Conservation (phyloP, 2,113 vertebrate species). For the Canis aureus region DNA sequence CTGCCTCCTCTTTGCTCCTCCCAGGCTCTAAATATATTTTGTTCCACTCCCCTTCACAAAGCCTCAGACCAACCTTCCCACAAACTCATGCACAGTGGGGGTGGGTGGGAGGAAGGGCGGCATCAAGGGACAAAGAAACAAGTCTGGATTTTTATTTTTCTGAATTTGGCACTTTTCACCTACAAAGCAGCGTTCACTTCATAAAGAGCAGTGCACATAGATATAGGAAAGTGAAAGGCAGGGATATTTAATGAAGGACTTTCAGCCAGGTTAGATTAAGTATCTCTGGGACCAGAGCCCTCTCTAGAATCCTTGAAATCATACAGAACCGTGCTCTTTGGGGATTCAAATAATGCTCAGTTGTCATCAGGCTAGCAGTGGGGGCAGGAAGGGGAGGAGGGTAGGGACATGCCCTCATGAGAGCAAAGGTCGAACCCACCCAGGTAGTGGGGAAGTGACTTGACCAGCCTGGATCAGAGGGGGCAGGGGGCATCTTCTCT, state of each 20-base stretch:
- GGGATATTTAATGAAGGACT: background rate
- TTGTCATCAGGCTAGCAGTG: background rate
- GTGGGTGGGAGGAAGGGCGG: background rate
- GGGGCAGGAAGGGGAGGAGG: background rate
- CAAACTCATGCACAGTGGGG: background rate
- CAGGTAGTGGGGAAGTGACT: background rate
- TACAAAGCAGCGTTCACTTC: background rate
- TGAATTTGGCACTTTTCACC: background rate
- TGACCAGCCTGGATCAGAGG: background rate
- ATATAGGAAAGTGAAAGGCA: background rate
- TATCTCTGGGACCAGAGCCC: background rate
- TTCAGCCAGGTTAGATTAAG: background rate
- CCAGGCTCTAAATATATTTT: background rate
- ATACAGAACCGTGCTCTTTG: background rate
- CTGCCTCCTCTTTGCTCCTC: background rate
- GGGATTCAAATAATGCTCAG: background rate
- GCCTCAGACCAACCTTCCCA: background rate
- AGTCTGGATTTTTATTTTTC: background rate
- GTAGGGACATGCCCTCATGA: background rate
- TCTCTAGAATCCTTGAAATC: background rate
- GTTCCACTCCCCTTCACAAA: background rate
- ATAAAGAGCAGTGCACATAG: background rate
- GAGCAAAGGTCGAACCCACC: background rate
- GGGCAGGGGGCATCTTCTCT: background rate
- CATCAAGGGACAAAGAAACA: conserved; percentile 33